phyloP scores from a whole-genome alignment of 2,113 vertebrate species.

The Bufo bufo region DNA sequence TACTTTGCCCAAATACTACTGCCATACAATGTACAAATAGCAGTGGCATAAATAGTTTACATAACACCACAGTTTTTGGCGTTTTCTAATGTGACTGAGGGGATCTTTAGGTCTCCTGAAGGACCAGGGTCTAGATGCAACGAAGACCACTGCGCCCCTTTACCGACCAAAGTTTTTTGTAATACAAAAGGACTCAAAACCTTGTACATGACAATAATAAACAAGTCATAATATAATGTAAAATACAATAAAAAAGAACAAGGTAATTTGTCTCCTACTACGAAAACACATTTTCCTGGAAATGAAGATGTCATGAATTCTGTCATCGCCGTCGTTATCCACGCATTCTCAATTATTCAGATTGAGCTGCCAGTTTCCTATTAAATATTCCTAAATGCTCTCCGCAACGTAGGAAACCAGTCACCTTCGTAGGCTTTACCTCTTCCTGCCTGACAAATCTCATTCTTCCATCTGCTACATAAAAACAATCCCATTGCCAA shows the following conservation, averaged over 20 bases:
- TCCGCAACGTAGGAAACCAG: not conserved
- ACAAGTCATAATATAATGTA: not conserved
- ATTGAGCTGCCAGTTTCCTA: not conserved
- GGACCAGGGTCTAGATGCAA: too few relatives aligned
- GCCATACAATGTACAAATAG: too few relatives aligned
- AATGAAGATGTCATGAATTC: constrained; percentile 36
- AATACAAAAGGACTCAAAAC: not conserved
- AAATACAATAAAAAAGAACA: not conserved
- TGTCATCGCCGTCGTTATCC: not conserved
- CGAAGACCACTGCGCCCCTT: not conserved
- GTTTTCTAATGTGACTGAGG: not conserved
- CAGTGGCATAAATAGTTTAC: too few relatives aligned
- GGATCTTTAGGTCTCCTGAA: too few relatives aligned
- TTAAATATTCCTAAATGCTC: not conserved
- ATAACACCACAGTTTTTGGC: too few relatives aligned
- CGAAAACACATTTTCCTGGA: constrained; percentile 17
- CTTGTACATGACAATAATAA: not conserved
- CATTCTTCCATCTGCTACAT: constrained; percentile 6
- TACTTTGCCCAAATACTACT: too few relatives aligned
- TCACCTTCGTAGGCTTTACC: not conserved
- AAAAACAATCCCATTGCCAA: not conserved
- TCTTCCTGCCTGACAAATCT: not conserved
- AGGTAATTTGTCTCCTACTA: constrained; percentile 1
- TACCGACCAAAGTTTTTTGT: not conserved
- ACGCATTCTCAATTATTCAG: constrained; percentile 19